Evolutionary conservation across 2,113 vertebrate species (phyloP).

Genomic region (Leptobrachium leishanense): DNA sequence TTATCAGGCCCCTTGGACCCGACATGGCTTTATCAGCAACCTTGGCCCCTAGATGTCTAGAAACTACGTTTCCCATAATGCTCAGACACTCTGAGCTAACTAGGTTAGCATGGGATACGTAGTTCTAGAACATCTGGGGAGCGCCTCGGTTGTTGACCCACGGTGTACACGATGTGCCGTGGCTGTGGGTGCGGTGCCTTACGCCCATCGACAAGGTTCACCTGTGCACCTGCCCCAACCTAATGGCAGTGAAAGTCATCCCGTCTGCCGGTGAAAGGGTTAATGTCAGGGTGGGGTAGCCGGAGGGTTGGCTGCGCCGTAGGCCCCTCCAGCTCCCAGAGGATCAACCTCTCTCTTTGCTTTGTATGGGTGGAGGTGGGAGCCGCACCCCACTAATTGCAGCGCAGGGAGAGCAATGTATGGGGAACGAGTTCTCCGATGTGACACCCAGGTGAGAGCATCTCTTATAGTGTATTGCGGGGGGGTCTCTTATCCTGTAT

Average conservation of each 20-base stretch:
- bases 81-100: too few relatives aligned
- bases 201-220: neutral
- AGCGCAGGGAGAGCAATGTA: neutral
- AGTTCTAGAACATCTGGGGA: neutral
- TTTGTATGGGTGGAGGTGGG: slow-evolving; percentile 32
- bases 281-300: slow-evolving; percentile 19
- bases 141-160: neutral
- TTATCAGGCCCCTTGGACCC: too few relatives aligned
- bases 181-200: neutral
- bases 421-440: neutral
- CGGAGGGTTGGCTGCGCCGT: neutral
- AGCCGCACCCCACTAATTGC: slow-evolving; percentile 30
- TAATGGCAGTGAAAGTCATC: neutral
- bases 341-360: neutral
- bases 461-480: neutral
- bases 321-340: neutral
- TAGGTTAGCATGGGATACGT: too few relatives aligned
- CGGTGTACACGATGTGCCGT: neutral
- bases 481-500: neutral
- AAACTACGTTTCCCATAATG: too few relatives aligned
- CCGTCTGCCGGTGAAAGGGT: neutral
- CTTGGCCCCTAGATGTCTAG: too few relatives aligned
- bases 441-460: too few relatives aligned
- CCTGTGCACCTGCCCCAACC: neutral
- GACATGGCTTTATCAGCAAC: too few relatives aligned